These are phyloP conservation scores for Cydia amplana DNA, from an alignment of 1,140 invertebrate species.

Conservation along the genomic window DNA sequence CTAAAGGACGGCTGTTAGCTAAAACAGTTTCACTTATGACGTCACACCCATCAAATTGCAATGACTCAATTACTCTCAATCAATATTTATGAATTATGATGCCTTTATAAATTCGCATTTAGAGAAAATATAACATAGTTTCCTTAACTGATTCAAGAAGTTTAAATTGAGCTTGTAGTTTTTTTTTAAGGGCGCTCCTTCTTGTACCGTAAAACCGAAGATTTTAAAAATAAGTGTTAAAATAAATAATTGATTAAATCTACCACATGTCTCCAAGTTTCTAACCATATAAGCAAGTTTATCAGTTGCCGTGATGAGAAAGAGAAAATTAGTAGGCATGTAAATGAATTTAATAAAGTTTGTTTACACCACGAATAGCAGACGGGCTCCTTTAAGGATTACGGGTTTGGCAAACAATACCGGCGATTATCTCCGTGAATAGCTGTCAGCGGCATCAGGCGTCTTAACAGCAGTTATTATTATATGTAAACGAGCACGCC, in stretches of 20 bases:
- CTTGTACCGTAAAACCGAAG: neutral
- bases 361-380: constrained; percentile 62
- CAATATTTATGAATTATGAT: constrained; percentile 21
- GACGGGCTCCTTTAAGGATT: constrained; percentile 70
- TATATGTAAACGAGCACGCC: constrained; percentile 64
- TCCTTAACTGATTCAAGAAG: neutral
- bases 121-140: neutral
- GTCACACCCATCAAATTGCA: constrained; percentile 22
- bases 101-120: neutral
- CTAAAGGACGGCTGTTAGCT: constrained; percentile 31
- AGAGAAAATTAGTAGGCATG: constrained; percentile 44
- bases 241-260: no score
- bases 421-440: constrained; percentile 71
- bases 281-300: no score
- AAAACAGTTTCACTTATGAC: constrained; percentile 34
- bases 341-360: constrained; percentile 72
- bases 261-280: no score
- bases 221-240: no score
- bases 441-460: constrained; percentile 66
- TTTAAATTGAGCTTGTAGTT: neutral
- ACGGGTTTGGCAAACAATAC: constrained; percentile 69
- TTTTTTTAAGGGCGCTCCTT: no score
- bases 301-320: neutral
- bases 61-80: constrained; percentile 29
- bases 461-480: constrained; percentile 58